phyloP scores from a whole-genome alignment of 2,797 vertebrate species.

The Orestias chungarensis region DNA sequence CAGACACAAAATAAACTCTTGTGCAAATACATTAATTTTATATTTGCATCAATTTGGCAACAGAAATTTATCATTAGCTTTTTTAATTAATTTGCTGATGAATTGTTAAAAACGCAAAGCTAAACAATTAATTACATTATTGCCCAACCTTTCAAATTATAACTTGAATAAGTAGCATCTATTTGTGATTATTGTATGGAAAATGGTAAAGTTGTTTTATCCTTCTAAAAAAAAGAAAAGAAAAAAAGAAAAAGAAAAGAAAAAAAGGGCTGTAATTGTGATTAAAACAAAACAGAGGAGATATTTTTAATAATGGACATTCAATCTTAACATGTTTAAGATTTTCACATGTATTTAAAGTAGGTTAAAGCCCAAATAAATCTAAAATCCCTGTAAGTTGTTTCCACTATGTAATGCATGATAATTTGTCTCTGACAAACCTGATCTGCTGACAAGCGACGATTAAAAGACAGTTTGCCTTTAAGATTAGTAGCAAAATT shows the following conservation, averaged over 20 bases:
- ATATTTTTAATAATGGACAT: not conserved
- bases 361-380: not conserved
- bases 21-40: not conserved
- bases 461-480: not conserved
- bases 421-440: not conserved
- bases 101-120: not conserved
- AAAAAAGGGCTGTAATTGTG: not conserved
- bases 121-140: not conserved
- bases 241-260: not conserved
- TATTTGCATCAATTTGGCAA: not conserved
- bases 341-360: slow-evolving; percentile 6
- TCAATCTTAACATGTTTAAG: not conserved
- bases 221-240: not conserved
- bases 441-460: not conserved
- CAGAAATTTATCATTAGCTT: not conserved
- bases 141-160: not conserved
- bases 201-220: not conserved
- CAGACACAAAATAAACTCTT: not conserved
- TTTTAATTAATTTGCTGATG: not conserved
- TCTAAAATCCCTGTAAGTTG: not conserved
- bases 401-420: slow-evolving; percentile 1
- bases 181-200: not conserved
- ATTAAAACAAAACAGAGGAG: not conserved
- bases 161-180: not conserved
- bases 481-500: not conserved